Evolutionary conservation across 2,888 invertebrate genomes (phyloP).

Genomic region (Drosophila greeni): DNA sequence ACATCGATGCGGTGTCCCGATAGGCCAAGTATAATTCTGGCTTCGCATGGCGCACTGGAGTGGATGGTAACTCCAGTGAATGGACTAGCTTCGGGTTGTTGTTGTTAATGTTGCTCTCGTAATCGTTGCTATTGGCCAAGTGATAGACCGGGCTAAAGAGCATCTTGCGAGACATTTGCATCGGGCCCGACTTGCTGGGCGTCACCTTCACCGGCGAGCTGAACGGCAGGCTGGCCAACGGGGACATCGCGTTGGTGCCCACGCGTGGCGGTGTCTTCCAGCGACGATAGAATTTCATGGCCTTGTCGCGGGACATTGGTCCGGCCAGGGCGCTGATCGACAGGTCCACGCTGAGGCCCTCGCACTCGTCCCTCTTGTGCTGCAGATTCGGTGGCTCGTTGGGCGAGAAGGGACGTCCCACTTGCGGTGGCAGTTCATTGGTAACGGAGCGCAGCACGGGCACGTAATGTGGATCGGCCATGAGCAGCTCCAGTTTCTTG

Average conservation of each 20-base stretch:
- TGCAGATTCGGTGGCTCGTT: conserved; percentile 83
- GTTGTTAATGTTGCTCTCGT: conserved; percentile 3
- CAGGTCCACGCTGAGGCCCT: conserved; percentile 84
- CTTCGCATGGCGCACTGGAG: conserved; percentile 1
- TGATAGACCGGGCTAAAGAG: conserved; percentile 55
- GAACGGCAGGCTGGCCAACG: conserved; percentile 33
- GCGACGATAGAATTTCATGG: conserved; percentile 84
- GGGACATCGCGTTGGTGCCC: conserved; percentile 57
- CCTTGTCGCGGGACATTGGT: conserved; percentile 89
- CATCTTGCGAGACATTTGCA: conserved; percentile 38
- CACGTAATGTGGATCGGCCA: conserved; percentile 90
- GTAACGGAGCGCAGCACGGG: conserved; percentile 91
- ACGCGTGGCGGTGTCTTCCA: conserved; percentile 91
- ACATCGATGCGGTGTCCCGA: not conserved
- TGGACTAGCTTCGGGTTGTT: not conserved
- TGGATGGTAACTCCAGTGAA: not conserved
- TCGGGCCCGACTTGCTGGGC: conserved; percentile 40
- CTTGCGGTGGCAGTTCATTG: conserved; percentile 85
- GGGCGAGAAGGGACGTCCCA: conserved; percentile 89
- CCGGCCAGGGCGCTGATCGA: conserved; percentile 94
- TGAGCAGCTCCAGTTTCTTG: conserved; percentile 82
- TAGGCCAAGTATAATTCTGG: conserved; percentile 1
- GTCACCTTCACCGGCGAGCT: conserved; percentile 67
- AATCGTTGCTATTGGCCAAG: not conserved
- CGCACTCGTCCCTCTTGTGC: conserved; percentile 77